These are phyloP conservation scores for Noturus placidus DNA, from an alignment of 2,113 vertebrate species.

Conservation along the genomic window DNA sequence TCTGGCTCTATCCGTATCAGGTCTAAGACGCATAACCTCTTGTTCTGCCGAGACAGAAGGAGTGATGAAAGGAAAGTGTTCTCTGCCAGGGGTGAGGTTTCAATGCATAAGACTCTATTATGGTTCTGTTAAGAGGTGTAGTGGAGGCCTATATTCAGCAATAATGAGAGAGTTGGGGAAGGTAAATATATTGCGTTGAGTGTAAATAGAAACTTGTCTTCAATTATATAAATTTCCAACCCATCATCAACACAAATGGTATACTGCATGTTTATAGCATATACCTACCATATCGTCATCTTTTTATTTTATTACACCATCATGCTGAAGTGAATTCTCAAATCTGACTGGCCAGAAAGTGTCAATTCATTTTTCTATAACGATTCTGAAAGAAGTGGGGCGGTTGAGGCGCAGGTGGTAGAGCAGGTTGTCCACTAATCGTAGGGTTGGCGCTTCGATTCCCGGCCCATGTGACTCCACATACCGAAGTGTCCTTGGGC, in stretches of 20 bases:
- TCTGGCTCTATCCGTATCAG: conserved; percentile 34
- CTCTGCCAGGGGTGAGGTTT: conserved; percentile 45
- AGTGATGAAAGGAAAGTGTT: conserved; percentile 45
- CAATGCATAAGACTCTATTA: conserved; percentile 49
- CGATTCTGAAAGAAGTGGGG: not conserved
- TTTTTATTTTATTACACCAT: not conserved
- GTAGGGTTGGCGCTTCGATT: no score
- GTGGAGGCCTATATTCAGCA: not conserved
- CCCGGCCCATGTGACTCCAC: no score
- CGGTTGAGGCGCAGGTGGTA: no score
- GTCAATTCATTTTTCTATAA: not conserved
- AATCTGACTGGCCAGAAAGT: not conserved
- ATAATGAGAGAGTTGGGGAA: conserved; percentile 5
- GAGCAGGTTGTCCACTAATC: no score
- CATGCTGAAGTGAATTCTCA: not conserved
- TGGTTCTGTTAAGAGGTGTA: conserved; percentile 29
- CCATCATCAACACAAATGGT: not conserved
- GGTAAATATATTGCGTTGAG: not conserved
- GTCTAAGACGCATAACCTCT: conserved; percentile 53
- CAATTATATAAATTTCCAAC: not conserved
- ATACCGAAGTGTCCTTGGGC: no score
- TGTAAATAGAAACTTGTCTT: not conserved
- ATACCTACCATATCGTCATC: not conserved
- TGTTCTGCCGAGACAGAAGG: conserved; percentile 44
- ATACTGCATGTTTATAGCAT: not conserved